Base-by-base conservation (phyloP, 2,113 vertebrate species). In the Tyto alba region DNA sequence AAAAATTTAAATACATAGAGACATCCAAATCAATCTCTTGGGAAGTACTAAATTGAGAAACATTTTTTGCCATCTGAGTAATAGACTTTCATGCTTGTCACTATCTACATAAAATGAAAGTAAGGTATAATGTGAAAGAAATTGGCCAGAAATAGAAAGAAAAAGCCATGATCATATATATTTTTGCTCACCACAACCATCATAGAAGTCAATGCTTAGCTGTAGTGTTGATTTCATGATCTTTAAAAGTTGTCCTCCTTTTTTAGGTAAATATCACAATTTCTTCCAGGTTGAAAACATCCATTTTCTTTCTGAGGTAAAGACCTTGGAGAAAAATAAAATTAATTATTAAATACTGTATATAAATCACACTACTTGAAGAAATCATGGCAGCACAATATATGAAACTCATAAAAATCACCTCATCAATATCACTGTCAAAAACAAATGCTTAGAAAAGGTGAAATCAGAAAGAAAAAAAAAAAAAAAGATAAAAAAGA, bases 1-100 rank as follows among this genome's bases (percentile, higher is more conserved):
- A 40, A 93, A 77, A 95, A 89, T 92, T 80, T 71, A 94, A 90
- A 92, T 81, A 40, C 90, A 87, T 12, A 80, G 63, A 92, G 60
- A 80, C 63, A 88, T 53, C 56, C 76, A 79, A 92, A 90, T 87
- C 52, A 88, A 86, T 93, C 67, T 89, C 74, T 56, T 81, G 48
- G 75, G 89, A 80, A 40, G 34, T 53, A 76, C 16, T 94, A 90
- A 89, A 95, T n/a, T 55, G 72, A 48, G 71, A 77, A 92, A 81
- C 9, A 29, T 55, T 83, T 69, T 88, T 87, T 1, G 1, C 19
- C 7, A 21, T 26, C 26, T 56, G 73, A 90, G 48, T n/a, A 88
- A 84, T 25, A 79, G 57, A 32, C 22, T 89, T 92, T 88, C n/a
- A 30, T 67, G n/a, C 26, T 85, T 81, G 56, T 50, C 34, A 57